Percentiles rank a stretch among this genome's conserved stretches.
These are phyloP conservation scores for Colletes collaris DNA, from an alignment of 2,888 invertebrate species.

Conservation along the genomic window DNA sequence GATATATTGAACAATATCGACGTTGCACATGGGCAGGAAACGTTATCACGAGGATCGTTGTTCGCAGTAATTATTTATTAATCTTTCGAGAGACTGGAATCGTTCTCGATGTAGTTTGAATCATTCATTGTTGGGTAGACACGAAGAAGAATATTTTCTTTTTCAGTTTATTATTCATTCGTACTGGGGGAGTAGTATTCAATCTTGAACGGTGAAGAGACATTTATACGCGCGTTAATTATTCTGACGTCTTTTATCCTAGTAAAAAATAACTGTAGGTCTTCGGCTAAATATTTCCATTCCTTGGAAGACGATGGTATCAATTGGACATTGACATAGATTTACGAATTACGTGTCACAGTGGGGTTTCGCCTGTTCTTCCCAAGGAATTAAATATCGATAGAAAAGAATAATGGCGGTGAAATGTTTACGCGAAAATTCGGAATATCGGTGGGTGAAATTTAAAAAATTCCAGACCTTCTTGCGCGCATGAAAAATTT, in stretches of 20 bases:
- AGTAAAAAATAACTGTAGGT: not conserved
- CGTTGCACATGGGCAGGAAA: not conserved
- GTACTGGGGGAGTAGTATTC: not conserved
- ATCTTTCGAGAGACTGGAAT: too few species aligned
- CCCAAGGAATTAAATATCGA: too few species aligned
- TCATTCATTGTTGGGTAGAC: too few species aligned
- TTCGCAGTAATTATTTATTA: too few species aligned
- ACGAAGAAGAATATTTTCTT: slow-evolving; percentile 1
- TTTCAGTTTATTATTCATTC: not conserved
- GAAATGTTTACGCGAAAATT: too few species aligned
- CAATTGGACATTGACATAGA: not conserved
- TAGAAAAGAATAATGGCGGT: too few species aligned
- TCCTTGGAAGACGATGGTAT: not conserved
- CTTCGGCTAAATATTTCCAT: not conserved
- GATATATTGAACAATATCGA: not conserved
- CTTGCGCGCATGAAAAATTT: too few species aligned
- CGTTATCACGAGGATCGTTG: not conserved
- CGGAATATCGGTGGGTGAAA: too few species aligned
- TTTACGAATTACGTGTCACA: too few species aligned
- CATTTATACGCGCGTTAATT: slow-evolving; percentile 19
- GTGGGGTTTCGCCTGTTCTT: too few species aligned
- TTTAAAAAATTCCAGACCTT: too few species aligned
- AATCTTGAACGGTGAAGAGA: not conserved
- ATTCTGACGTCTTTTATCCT: slow-evolving; percentile 13
- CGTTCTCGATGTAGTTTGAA: too few species aligned